Conservation (phyloP, 2,113 vertebrate genomes). For the Gambusia holbrooki region DNA sequence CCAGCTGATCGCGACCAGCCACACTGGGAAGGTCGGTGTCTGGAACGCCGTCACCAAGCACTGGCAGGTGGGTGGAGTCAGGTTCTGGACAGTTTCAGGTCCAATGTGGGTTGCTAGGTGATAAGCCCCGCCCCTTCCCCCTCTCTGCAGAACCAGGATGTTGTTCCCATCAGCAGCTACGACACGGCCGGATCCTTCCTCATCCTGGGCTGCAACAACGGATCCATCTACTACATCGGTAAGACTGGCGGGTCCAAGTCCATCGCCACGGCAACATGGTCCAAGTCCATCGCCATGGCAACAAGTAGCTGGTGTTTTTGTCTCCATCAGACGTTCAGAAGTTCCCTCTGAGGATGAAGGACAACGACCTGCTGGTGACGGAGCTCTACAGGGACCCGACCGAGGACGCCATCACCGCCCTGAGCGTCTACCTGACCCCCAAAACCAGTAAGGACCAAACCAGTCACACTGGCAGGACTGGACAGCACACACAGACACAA, state of each 20-base stretch:
- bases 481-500: too few species aligned
- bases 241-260: not conserved
- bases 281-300: not conserved
- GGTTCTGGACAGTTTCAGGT: not conserved
- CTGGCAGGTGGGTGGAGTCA: slow-evolving; percentile 86
- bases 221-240: slow-evolving; percentile 94
- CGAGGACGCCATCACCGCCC: slow-evolving; percentile 89
- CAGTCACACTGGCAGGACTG: not conserved
- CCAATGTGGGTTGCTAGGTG: not conserved
- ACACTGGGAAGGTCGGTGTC: slow-evolving; percentile 90
- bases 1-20: slow-evolving; percentile 93
- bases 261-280: not conserved
- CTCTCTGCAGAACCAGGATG: slow-evolving; percentile 86
- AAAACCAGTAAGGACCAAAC: slow-evolving; percentile 85
- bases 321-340: slow-evolving; percentile 88
- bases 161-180: slow-evolving; percentile 92
- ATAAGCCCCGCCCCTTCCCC: too few species aligned
- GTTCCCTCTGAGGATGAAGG: slow-evolving; percentile 90
- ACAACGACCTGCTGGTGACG: slow-evolving; percentile 91
- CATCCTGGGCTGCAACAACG: slow-evolving; percentile 91
- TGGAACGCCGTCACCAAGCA: slow-evolving; percentile 97
- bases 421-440: slow-evolving; percentile 93
- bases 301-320: not conserved
- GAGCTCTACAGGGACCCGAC: slow-evolving; percentile 91
- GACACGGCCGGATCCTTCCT: slow-evolving; percentile 92